A percentile compares a stretch with the other conserved stretches of the same genome.
phyloP scores from a whole-genome alignment of 2,113 vertebrate genomes.

The Corythoichthys intestinalis region DNA sequence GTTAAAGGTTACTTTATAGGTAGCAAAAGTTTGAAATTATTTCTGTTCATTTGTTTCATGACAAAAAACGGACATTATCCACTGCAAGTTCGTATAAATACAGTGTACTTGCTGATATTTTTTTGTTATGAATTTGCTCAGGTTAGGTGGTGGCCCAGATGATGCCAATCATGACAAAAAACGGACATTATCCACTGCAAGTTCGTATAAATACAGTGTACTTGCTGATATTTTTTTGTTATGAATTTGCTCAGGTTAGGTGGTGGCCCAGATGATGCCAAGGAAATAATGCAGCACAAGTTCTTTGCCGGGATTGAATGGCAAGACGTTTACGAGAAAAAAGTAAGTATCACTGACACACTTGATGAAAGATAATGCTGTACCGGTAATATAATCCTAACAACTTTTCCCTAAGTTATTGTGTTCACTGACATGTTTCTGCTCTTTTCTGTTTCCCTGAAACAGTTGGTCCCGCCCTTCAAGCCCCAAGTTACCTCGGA shows the following conservation, averaged over 20 bases:
- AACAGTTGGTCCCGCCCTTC: constrained; percentile 86
- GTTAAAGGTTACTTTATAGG: no score
- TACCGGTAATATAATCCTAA: background rate
- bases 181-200: no score
- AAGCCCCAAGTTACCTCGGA: constrained; percentile 95
- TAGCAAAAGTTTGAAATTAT: no score
- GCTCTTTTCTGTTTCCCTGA: constrained; percentile 25
- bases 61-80: no score
- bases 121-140: constrained; percentile 49
- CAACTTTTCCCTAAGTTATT: background rate
- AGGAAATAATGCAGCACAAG: constrained; percentile 97
- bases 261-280: constrained; percentile 89
- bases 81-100: no score
- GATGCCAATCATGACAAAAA: no score
- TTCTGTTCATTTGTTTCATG: no score
- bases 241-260: constrained; percentile 79
- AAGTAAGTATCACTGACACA: constrained; percentile 70
- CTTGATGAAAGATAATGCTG: background rate
- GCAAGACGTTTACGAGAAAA: constrained; percentile 96
- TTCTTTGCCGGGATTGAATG: constrained; percentile 92
- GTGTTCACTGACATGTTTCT: constrained; percentile 29
- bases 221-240: background rate
- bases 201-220: no score
- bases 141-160: constrained; percentile 90
- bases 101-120: background rate